Conservation (phyloP, 2,888 invertebrate species). For the Watsonalla cultraria region DNA sequence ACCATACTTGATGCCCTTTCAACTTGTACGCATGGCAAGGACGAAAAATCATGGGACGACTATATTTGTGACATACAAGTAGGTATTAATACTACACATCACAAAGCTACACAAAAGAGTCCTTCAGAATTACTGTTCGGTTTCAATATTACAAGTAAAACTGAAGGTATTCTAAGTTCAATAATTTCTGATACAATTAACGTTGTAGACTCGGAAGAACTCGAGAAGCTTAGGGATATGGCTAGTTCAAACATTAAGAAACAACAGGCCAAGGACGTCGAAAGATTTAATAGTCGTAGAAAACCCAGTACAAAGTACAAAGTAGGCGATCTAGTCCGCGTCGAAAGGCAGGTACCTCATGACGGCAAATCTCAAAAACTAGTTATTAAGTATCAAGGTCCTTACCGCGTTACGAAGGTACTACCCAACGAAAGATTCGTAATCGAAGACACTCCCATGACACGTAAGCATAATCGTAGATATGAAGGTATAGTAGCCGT, state of each 20-base stretch:
- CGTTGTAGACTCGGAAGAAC: background rate
- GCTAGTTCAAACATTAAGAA: conserved; percentile 7
- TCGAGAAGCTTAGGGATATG: conserved; percentile 5
- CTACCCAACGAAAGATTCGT: conserved; percentile 18
- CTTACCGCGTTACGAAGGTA: conserved; percentile 15
- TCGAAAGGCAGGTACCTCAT: background rate
- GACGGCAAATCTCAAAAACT: conserved; percentile 5
- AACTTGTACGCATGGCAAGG: background rate
- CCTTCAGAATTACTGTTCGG: conserved; percentile 18
- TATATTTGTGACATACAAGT: conserved; percentile 10
- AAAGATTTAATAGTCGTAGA: conserved; percentile 5
- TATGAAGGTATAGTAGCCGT: conserved; percentile 18
- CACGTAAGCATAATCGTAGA: conserved; percentile 10
- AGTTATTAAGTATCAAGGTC: conserved; percentile 14
- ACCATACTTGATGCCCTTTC: too few species aligned
- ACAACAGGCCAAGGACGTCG: conserved; percentile 7
- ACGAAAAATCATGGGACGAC: conserved; percentile 8
- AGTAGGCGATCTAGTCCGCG: conserved; percentile 3
- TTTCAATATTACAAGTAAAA: conserved; percentile 6
- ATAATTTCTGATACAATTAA: conserved; percentile 3
- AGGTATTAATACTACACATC: conserved; percentile 12
- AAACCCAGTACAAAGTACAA: conserved; percentile 1
- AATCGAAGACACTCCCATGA: conserved; percentile 21
- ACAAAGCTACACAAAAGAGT: conserved; percentile 12
- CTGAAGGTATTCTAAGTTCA: conserved; percentile 10